Evolutionary conservation across 2,888 invertebrate genomes (phyloP).

Genomic region (Noctua pronuba): DNA sequence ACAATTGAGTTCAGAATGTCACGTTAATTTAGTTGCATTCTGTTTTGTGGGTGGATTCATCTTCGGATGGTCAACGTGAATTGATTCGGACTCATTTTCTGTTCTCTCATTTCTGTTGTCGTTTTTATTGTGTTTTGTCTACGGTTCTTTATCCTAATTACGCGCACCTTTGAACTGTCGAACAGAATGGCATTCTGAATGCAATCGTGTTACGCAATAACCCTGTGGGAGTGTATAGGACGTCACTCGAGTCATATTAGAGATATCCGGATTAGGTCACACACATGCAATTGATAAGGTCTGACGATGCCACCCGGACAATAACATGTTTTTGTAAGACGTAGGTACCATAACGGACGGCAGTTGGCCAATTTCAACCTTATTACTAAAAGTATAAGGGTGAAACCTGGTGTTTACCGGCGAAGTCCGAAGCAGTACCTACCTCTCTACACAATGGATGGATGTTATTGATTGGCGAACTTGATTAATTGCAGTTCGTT

Average conservation of each 20-base stretch:
- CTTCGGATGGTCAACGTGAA: background rate
- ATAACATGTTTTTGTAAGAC: slow-evolving; percentile 49
- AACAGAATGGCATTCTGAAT: background rate
- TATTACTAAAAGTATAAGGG: background rate
- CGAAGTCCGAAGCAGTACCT: background rate
- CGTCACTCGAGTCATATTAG: slow-evolving; percentile 23
- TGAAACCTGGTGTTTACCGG: background rate
- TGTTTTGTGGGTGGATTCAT: background rate
- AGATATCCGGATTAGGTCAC: slow-evolving; percentile 31
- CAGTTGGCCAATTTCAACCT: background rate
- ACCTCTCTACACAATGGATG: slow-evolving; percentile 7
- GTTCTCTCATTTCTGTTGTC: background rate
- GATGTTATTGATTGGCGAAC: slow-evolving; percentile 14
- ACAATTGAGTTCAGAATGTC: background rate
- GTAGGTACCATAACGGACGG: background rate
- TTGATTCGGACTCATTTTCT: background rate
- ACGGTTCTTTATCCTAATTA: background rate
- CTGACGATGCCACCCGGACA: slow-evolving; percentile 1
- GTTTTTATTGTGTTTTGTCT: background rate
- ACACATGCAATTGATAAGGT: slow-evolving; percentile 35
- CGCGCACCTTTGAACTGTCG: background rate
- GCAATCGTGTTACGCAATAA: background rate
- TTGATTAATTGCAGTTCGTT: slow-evolving; percentile 37
- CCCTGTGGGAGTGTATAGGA: background rate
- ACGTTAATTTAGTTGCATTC: background rate